phyloP scores from a whole-genome alignment of 2,888 invertebrate genomes.

The Conomelus anceps region DNA sequence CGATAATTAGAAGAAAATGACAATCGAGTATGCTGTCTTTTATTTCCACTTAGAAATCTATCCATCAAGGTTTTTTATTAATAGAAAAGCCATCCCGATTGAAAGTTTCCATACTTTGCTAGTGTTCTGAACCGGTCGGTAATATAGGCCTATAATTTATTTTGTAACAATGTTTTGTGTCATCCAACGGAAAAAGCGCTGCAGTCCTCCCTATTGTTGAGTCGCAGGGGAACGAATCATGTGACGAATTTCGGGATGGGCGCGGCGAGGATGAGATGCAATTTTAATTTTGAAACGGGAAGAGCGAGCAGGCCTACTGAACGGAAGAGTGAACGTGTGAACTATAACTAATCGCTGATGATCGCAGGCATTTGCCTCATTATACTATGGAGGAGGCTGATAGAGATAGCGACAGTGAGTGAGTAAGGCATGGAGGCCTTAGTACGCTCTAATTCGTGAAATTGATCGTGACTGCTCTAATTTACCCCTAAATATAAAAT shows the following conservation, averaged over 20 bases:
- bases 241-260: background rate
- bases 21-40: background rate
- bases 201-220: background rate
- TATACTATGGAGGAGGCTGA: background rate
- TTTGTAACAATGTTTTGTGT: background rate
- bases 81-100: background rate
- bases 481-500: background rate
- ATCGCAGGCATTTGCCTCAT: background rate
- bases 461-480: background rate
- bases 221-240: background rate
- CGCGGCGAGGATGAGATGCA: background rate
- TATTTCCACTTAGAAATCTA: too few relatives aligned
- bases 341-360: background rate
- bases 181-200: background rate
- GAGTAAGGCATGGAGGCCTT: background rate
- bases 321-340: background rate
- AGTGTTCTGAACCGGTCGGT: too few relatives aligned
- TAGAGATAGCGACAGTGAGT: background rate
- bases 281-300: background rate
- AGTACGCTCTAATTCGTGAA: background rate
- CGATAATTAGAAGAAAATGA: background rate
- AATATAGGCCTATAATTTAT: too few relatives aligned
- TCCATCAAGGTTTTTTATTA: too few relatives aligned
- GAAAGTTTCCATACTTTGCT: background rate
- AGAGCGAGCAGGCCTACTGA: background rate